Base-by-base conservation (phyloP, 2,797 vertebrate species). In the Microhierax caerulescens region DNA sequence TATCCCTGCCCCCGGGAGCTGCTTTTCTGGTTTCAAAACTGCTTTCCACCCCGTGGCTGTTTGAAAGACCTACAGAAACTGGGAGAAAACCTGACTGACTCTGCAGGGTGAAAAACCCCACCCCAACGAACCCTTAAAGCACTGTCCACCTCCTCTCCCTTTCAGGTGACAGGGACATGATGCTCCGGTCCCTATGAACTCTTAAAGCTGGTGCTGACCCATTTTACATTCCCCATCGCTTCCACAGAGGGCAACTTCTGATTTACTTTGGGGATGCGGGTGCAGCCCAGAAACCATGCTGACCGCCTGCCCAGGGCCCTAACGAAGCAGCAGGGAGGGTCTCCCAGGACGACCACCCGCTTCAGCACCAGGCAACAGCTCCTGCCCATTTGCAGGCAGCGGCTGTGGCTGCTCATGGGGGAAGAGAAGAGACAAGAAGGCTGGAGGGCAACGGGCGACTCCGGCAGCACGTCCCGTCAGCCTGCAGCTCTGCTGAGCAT, bases 251-350 rank as follows among this genome's bases (percentile, higher is more conserved):
- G 10, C 13, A 41, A 34, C 61, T 64, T 32, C 7, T 25, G 43
- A 34, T 70, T 32, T 27, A 32, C 30, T 48, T 14, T 1, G 1
- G 54, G 39, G n/a, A 68, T 16, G 19, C 0, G 4, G 17, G 20
- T 11, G 48, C 61, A 80, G 60, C 56, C 48, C 63, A n/a, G 50
- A 51, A 63, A 30, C 76, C 63, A 14, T 3, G 1, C 21, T 34
- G 78, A 75, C 17, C 2, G 2, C 56, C 61, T 63, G 5, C 64
- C 37, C 13, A 15, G 23, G 36, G 15, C 45, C n/a, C 25, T 50
- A 7, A 11, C 0, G 7, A 18, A 51, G 10, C 1, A 8, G 15
- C 8, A 27, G 6, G 11, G 37, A 76, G n/a, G 9, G 18, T 27
- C 32, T 82, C 39, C 45, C 21, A 16, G 36, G 51, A 47, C 10